Evolutionary conservation across 2,797 vertebrate genomes (phyloP).

Genomic region (Acomys russatus): DNA sequence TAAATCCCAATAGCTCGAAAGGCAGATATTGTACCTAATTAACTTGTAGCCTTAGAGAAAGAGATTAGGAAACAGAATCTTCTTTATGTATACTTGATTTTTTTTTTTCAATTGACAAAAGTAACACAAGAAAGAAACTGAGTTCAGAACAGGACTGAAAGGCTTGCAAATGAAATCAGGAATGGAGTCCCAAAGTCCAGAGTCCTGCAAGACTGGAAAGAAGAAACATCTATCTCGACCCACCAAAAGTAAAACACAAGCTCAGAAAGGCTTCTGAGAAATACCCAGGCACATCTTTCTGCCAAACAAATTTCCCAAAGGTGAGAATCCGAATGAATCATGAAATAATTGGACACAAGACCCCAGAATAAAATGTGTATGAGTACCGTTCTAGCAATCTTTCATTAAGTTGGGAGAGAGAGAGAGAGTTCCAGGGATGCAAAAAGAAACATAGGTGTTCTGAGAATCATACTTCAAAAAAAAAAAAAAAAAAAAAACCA

Average conservation of each 20-base stretch:
- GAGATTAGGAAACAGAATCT: not conserved
- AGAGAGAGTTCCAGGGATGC: not conserved
- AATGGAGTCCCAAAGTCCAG: constrained; percentile 20
- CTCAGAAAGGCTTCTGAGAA: not conserved
- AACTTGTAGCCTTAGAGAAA: constrained; percentile 21
- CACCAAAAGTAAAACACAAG: not conserved
- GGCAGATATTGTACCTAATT: not conserved
- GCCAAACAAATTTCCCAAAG: constrained; percentile 25
- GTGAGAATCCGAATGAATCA: constrained; percentile 48
- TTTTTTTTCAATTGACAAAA: not conserved
- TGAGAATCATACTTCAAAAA: not conserved
- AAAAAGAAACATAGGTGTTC: constrained; percentile 57
- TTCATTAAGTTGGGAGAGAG: not conserved
- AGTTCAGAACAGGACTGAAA: not conserved
- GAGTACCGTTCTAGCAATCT: not conserved
- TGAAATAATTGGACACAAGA: constrained; percentile 17
- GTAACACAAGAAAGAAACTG: not conserved
- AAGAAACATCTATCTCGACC: not conserved
- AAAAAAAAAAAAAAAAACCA: too few relatives aligned
- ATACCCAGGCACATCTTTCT: constrained; percentile 10
- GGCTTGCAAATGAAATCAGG: constrained; percentile 19
- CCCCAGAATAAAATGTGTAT: not conserved
- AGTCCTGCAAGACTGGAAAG: not conserved
- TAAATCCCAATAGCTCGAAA: not conserved
- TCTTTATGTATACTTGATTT: not conserved